These are phyloP conservation scores for Lycocorax pyrrhopterus DNA, from an alignment of 2,113 vertebrate species.

Conservation along the genomic window DNA sequence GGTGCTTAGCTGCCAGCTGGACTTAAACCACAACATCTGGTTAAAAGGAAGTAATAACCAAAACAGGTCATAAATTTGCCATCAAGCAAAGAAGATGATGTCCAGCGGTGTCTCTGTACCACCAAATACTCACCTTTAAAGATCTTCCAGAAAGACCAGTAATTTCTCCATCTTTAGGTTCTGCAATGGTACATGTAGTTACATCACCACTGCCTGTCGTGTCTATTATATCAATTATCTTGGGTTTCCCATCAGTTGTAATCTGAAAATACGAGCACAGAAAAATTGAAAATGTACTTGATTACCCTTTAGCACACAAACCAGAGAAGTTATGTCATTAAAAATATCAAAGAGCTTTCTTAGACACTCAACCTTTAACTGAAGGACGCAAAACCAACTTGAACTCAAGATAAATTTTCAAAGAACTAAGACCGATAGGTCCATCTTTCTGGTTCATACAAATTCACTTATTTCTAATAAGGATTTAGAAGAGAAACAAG, in stretches of 20 bases:
- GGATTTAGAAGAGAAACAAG: neutral
- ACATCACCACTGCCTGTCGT: constrained; percentile 98
- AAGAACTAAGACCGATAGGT: neutral
- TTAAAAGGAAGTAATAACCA: neutral
- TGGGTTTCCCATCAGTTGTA: constrained; percentile 94
- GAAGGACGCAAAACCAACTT: neutral
- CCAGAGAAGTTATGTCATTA: neutral
- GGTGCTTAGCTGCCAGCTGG: neutral
- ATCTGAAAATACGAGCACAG: constrained; percentile 68
- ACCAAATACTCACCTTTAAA: constrained; percentile 78
- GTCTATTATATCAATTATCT: constrained; percentile 97
- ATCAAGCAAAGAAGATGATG: neutral
- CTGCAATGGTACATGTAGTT: constrained; percentile 83
- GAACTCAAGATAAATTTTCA: neutral
- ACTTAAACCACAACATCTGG: neutral
- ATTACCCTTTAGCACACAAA: neutral
- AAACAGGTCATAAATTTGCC: neutral
- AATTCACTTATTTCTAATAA: neutral
- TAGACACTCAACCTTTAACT: neutral
- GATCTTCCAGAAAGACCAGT: constrained; percentile 87
- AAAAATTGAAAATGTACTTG: neutral
- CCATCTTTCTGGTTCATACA: neutral
- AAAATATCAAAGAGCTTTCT: neutral
- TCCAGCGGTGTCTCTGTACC: neutral
- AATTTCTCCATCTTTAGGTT: constrained; percentile 88